These are phyloP conservation scores for Drosophila truncata DNA, from an alignment of 1,140 invertebrate genomes.

Conservation along the genomic window DNA sequence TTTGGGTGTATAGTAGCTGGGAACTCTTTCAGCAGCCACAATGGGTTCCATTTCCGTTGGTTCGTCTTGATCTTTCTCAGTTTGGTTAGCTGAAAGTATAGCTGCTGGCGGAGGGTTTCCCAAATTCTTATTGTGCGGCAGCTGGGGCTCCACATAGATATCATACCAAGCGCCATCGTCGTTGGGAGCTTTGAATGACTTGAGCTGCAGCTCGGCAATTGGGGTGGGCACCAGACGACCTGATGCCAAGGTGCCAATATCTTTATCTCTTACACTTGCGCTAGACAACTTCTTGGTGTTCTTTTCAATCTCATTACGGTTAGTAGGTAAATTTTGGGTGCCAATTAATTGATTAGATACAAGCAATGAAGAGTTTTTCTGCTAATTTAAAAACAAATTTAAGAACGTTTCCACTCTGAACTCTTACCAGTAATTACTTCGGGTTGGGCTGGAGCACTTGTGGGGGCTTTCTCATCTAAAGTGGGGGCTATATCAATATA, in stretches of 20 bases:
- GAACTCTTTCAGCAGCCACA: constrained; percentile 20
- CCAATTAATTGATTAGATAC: constrained; percentile 70
- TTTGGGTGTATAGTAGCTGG: constrained; percentile 48
- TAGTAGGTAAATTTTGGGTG: constrained; percentile 60
- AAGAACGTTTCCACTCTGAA: constrained; percentile 20
- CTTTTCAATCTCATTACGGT: constrained; percentile 53
- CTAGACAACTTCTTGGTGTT: constrained; percentile 50
- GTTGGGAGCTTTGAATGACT: constrained; percentile 56
- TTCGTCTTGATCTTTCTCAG: not conserved
- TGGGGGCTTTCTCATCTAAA: not conserved
- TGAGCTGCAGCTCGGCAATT: constrained; percentile 70
- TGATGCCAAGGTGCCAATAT: constrained; percentile 40
- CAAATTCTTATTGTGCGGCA: not conserved
- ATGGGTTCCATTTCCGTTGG: not conserved
- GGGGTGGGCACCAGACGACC: constrained; percentile 53
- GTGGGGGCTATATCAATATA: not conserved
- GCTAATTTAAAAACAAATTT: constrained; percentile 74
- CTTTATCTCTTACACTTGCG: constrained; percentile 52
- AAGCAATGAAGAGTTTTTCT: constrained; percentile 66
- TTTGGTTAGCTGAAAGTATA: not conserved
- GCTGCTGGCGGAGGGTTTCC: not conserved
- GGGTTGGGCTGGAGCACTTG: not conserved
- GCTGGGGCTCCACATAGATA: constrained; percentile 28
- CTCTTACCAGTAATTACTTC: constrained; percentile 75
- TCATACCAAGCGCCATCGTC: constrained; percentile 62